These are phyloP conservation scores for Epiblema foenella DNA, from an alignment of 2,888 invertebrate species.

Conservation along the genomic window DNA sequence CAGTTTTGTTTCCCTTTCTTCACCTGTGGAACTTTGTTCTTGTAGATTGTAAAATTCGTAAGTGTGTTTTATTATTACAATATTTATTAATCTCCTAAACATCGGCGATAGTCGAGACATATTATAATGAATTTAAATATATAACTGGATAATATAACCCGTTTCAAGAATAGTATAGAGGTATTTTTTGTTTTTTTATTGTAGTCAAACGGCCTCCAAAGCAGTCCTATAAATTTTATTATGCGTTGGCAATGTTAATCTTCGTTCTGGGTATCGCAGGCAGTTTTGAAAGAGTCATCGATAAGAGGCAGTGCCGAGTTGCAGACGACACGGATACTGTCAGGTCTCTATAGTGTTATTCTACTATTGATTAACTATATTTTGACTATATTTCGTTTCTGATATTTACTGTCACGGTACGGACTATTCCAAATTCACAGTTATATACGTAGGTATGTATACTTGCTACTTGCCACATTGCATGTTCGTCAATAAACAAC, in stretches of 20 bases:
- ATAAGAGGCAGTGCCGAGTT: constrained; percentile 58
- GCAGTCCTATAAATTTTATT: constrained; percentile 51
- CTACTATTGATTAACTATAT: constrained; percentile 48
- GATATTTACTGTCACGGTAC: constrained; percentile 61
- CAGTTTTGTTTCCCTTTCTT: constrained; percentile 41
- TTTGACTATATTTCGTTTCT: too few species aligned
- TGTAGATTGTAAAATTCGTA: not conserved
- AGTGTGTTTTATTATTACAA: not conserved
- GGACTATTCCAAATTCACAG: constrained; percentile 26
- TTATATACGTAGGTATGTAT: too few species aligned
- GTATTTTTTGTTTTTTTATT: constrained; percentile 39
- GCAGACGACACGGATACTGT: constrained; percentile 73
- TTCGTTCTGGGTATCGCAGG: constrained; percentile 56
- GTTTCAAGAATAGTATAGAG: constrained; percentile 32
- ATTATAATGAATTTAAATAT: constrained; percentile 21
- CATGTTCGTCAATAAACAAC: constrained; percentile 6
- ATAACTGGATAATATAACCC: constrained; percentile 27
- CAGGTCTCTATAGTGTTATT: constrained; percentile 51
- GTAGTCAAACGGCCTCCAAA: constrained; percentile 51
- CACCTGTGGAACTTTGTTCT: not conserved
- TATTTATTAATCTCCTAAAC: not conserved
- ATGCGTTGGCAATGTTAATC: constrained; percentile 49
- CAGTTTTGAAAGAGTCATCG: constrained; percentile 56
- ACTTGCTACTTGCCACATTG: not conserved
- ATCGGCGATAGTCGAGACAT: not conserved